These are phyloP conservation scores for Ptyas mucosa DNA, from an alignment of 2,113 vertebrate species.

Conservation along the genomic window DNA sequence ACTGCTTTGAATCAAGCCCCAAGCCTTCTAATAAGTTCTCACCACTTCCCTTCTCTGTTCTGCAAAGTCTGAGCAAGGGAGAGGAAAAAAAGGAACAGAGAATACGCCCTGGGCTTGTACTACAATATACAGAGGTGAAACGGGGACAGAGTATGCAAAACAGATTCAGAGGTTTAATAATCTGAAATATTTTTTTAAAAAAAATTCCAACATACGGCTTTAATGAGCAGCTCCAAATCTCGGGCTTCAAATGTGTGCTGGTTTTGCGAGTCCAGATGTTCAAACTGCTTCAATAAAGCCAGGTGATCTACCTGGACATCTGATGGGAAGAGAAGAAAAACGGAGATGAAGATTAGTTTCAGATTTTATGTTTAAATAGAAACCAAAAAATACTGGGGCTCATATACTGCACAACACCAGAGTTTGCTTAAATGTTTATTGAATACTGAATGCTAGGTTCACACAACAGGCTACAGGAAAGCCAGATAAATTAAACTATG, in stretches of 20 bases:
- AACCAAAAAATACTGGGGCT: not conserved
- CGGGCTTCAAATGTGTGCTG: conserved; percentile 90
- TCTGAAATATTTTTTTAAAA: not conserved
- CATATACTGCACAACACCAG: not conserved
- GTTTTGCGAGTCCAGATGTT: conserved; percentile 90
- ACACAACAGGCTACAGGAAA: not conserved
- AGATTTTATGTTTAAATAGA: not conserved
- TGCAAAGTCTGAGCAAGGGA: not conserved
- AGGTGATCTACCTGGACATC: conserved; percentile 84
- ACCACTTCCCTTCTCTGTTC: not conserved
- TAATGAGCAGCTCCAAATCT: conserved; percentile 88
- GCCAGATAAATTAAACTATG: not conserved
- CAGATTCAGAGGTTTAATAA: not conserved
- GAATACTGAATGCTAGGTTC: not conserved
- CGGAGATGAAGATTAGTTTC: too few species aligned
- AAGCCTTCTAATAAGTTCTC: not conserved
- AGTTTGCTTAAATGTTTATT: not conserved
- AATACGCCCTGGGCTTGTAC: not conserved
- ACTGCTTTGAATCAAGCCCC: not conserved
- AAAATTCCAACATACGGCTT: conserved; percentile 69
- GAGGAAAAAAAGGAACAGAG: not conserved
- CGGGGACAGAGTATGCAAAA: not conserved
- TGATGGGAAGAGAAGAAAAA: conserved; percentile 40
- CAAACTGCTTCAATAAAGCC: conserved; percentile 87
- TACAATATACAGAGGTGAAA: not conserved